Evolutionary conservation across 2,113 vertebrate genomes (phyloP).

Genomic region (Edolisoma coerulescens): DNA sequence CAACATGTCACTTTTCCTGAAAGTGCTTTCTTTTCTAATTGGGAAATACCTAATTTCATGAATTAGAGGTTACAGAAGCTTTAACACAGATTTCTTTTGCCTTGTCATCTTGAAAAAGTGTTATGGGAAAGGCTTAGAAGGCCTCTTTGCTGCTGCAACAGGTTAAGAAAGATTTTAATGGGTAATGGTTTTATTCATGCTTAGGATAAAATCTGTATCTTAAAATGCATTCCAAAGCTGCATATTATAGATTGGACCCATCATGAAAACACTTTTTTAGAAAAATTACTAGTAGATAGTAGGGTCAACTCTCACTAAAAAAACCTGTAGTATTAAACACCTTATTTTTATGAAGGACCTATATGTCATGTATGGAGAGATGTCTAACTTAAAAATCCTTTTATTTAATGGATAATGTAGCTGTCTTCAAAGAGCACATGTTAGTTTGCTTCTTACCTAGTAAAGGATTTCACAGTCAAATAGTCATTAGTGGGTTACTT

Average conservation of each 20-base stretch:
- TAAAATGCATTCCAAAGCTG: background rate
- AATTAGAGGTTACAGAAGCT: conserved; percentile 55
- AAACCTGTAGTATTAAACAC: background rate
- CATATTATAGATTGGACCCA: background rate
- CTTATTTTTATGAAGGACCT: background rate
- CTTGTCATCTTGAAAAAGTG: background rate
- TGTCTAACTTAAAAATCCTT: background rate
- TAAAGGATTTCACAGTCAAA: background rate
- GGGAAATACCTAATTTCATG: conserved; percentile 63
- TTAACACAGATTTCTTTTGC: conserved; percentile 57
- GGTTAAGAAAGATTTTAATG: background rate
- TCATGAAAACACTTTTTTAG: background rate
- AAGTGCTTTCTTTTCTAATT: conserved; percentile 60
- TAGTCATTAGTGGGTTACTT: background rate
- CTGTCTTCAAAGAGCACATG: background rate
- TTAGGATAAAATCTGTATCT: background rate
- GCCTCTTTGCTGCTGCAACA: background rate
- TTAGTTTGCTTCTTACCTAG: background rate
- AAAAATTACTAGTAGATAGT: background rate
- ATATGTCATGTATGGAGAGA: background rate
- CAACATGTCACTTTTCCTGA: conserved; percentile 41
- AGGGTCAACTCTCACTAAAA: background rate
- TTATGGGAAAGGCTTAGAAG: background rate
- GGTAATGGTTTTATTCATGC: background rate
- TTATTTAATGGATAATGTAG: background rate